phyloP scores from a whole-genome alignment of 2,113 vertebrate genomes.

The Calyptomena viridis region DNA sequence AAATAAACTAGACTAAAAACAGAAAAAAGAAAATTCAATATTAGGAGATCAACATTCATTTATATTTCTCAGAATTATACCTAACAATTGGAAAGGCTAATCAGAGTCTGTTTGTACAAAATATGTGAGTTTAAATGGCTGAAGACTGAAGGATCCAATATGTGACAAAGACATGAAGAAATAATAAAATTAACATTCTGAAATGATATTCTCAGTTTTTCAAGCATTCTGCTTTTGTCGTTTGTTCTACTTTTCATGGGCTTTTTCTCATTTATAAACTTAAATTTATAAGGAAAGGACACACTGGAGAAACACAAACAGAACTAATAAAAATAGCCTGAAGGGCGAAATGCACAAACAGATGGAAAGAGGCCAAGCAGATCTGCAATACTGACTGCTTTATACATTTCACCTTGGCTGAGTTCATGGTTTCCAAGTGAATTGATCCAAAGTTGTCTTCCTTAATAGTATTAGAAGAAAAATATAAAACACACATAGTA shows the following conservation, averaged over 20 bases:
- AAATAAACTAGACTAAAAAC: background rate
- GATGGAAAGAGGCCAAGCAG: constrained; percentile 40
- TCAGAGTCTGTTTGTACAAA: background rate
- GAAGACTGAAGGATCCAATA: background rate
- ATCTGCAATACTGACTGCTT: background rate
- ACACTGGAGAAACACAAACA: background rate
- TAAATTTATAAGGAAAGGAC: background rate
- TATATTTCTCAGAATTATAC: background rate
- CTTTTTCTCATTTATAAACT: background rate
- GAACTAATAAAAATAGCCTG: constrained; percentile 5
- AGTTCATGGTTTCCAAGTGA: constrained; percentile 20
- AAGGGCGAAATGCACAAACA: constrained; percentile 9
- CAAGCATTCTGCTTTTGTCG: background rate
- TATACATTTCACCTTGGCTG: constrained; percentile 39
- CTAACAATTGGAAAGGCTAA: background rate
- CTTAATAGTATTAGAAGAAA: constrained; percentile 8
- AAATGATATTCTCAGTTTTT: background rate
- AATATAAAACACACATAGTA: background rate
- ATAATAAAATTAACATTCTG: background rate
- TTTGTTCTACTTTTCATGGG: background rate
- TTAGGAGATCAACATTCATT: background rate
- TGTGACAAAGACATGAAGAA: background rate
- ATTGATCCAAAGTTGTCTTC: constrained; percentile 44
- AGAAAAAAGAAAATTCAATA: background rate
- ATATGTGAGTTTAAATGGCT: background rate